Base-by-base conservation (phyloP, 2,797 vertebrate species). In the Manis pentadactyla region DNA sequence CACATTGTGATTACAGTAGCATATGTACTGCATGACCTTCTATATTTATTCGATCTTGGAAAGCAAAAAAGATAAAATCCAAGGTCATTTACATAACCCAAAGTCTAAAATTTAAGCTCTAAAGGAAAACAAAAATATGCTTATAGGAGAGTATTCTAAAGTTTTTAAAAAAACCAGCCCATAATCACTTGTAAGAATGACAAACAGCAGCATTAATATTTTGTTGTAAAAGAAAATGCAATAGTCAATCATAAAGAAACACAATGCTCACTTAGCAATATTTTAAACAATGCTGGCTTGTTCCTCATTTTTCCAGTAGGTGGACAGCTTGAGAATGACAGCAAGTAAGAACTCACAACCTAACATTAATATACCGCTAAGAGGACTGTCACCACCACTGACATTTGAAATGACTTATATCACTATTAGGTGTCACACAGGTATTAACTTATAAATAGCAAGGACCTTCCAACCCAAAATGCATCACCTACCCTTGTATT, bases 211-310 rank as follows among this genome's bases (percentile, higher is more conserved):
- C 94, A 98, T 98, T 98, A 98, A 98, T 98, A 98, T 98, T 98
- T 78, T 97, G 92, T 84, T 97, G 86, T 98, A 97, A 98, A 98
- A 97, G 93, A 96, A 98, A 98, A 98, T 97, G 97, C 88, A 97
- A 97, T 49, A 96, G 98, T 98, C 97, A 98, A 98, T 98, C 98
- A 98, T 0, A 96, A 85, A 97, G 97, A 98, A 98, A 97, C 85
- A 97, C 96, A 97, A 96, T 2, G 42, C 97, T 97, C 95, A 97
- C 94, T 98, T 96, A 97, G 98, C 96, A 96, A 96, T 97, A 98
- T 96, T 98, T 98, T 96, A 98, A 98, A 98, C 96, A 98, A 97
- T 3, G 59, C 93, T 97, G 81, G 90, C 81, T 87, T 95, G 87
- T 82, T 94, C 93, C 95, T 97, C 87, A 87, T 96, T 90, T 97